Conservation (phyloP, 2,797 vertebrate species). For the Ctenosaura bakeri region DNA sequence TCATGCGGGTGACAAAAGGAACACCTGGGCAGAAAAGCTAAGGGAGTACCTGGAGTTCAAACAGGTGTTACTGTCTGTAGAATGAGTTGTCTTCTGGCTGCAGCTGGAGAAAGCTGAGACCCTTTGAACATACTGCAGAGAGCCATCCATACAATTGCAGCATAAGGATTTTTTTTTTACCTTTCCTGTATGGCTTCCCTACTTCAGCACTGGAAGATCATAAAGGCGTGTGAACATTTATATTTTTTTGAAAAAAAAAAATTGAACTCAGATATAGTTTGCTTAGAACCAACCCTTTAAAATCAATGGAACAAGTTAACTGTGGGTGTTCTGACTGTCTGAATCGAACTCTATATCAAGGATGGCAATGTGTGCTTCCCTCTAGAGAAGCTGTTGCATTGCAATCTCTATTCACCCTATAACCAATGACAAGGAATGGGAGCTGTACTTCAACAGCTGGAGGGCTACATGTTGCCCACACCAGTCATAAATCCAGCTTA, state of each 20-base stretch:
- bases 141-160: background rate
- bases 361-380: background rate
- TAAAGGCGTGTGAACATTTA: background rate
- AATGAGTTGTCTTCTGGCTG: slow-evolving; percentile 23
- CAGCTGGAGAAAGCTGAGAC: slow-evolving; percentile 19
- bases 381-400: no score
- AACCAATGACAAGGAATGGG: no score
- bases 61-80: slow-evolving; percentile 44
- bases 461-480: no score
- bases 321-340: background rate
- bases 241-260: background rate
- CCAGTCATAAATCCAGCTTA: no score
- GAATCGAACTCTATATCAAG: no score
- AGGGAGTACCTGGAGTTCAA: slow-evolving; percentile 39
- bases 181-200: background rate
- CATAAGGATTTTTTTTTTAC: background rate
- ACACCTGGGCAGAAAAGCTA: slow-evolving; percentile 46
- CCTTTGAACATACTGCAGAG: background rate
- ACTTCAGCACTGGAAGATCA: background rate
- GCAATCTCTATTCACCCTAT: no score
- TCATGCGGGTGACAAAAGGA: slow-evolving; percentile 44
- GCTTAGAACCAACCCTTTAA: background rate
- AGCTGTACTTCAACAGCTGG: no score
- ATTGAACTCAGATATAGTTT: background rate
- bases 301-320: background rate